These are phyloP conservation scores for Drosophila chauvacae DNA, from an alignment of 1,140 invertebrate genomes.

Conservation along the genomic window DNA sequence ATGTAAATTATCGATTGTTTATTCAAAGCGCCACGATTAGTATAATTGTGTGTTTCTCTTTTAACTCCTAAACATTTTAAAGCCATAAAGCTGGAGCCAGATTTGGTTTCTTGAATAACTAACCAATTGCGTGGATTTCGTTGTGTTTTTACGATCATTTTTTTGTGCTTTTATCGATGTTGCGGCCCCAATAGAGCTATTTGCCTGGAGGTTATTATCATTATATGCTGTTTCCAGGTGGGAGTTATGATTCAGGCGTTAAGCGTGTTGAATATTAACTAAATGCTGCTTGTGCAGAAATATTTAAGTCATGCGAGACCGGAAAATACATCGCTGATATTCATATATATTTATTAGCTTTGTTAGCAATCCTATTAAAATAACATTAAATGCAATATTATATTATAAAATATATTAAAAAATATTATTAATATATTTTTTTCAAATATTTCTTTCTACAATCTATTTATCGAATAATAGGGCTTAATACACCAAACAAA, in stretches of 20 bases:
- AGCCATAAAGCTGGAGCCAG: conserved; percentile 31
- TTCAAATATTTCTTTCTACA: no score
- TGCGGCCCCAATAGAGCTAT: conserved; percentile 47
- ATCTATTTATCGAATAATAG: no score
- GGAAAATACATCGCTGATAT: no score
- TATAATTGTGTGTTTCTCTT: conserved; percentile 61
- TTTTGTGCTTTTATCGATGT: conserved; percentile 50
- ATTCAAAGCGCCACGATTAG: conserved; percentile 61
- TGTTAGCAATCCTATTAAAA: no score
- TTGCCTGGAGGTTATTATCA: conserved; percentile 37
- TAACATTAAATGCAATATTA: no score
- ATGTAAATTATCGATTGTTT: conserved; percentile 58
- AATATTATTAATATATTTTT: no score
- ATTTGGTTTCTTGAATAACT: conserved; percentile 37
- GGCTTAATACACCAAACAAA: no score
- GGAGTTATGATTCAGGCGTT: conserved; percentile 44
- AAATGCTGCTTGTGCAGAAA: background rate
- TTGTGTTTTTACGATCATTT: conserved; percentile 42
- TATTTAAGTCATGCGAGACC: background rate
- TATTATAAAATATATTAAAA: no score
- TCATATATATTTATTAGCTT: no score
- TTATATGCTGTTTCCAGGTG: conserved; percentile 17
- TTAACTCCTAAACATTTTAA: conserved; percentile 40
- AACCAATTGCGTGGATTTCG: conserved; percentile 40
- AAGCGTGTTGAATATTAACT: conserved; percentile 24